Evolutionary conservation across 2,797 vertebrate species (phyloP), one percentile per base, ranked within the genome.

Genomic region (Cryptoblepharus egeriae): DNA sequence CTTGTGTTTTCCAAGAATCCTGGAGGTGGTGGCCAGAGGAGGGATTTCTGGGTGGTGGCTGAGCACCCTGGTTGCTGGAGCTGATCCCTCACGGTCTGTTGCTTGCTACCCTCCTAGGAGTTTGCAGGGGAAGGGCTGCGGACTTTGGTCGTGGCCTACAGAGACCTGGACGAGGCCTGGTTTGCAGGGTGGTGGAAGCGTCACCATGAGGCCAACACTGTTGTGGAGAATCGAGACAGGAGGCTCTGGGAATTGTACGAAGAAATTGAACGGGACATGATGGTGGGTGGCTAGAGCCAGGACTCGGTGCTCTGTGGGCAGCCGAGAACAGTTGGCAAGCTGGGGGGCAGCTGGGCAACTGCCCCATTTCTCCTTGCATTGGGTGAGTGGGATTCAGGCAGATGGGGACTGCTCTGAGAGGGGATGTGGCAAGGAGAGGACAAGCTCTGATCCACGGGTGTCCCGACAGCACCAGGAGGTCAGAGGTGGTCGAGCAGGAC

Each of bases 121-220:
- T 99, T 97, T 93, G 98, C 98, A 13, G 95, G 96, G 3, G 97
- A 98, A n/a, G 98, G 98, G 60, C 95, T 99, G 70, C 97, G 97
- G 64, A 99, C 98, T 0, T 94, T 99, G 0, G 96, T 95, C 26
- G 95, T 99, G 87, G 98, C 98, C 83, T 98, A 97, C 85, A 97
- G 97, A 88, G 95, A 97, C 79, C 28, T 99, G 91, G 96, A 98
- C 0, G 84, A 96, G 78, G 52, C 9, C 0, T 97, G 96, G 84
- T 96, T 97, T 87, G 79, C 84, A 5, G 79, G 91, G 0, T 99
- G 98, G 98, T 95, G 45, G 83, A 78, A 37, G 65, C 96, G 96
- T 37, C 97, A 98, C 91, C 95, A 95, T 30, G 95, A 96, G 91
- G 97, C 97, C 79, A 97, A 92, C 93, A 95, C 89, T 0, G 92